phyloP scores from a whole-genome alignment of 2,888 invertebrate species.

The Carabus problematicus region DNA sequence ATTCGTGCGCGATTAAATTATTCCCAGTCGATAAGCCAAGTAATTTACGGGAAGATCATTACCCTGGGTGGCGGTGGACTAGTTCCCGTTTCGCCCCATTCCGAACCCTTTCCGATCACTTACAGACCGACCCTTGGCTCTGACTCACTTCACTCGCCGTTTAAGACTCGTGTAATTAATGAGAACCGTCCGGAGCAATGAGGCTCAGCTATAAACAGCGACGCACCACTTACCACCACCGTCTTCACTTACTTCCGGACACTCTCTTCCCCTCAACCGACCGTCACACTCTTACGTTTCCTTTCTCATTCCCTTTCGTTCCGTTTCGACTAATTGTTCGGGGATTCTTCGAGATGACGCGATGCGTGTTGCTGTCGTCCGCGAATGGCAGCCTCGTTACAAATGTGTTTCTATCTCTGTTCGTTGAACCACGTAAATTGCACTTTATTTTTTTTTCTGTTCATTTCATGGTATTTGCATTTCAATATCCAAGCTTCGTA shows the following conservation, averaged over 20 bases:
- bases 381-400: conserved; percentile 15
- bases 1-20: conserved; percentile 53
- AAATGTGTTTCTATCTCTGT: conserved; percentile 43
- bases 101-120: conserved; percentile 36
- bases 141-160: conserved; percentile 38
- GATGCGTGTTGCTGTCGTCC: neutral
- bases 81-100: neutral
- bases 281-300: neutral
- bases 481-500: conserved; percentile 45
- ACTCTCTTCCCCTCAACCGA: neutral
- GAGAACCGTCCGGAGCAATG: conserved; percentile 28
- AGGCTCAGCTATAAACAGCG: conserved; percentile 31
- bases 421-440: conserved; percentile 45
- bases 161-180: conserved; percentile 36
- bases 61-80: conserved; percentile 43
- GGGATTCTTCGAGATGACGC: conserved; percentile 21
- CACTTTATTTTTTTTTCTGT: conserved; percentile 46
- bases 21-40: conserved; percentile 53
- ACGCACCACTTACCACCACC: too few relatives aligned
- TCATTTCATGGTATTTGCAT: conserved; percentile 47
- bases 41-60: conserved; percentile 54
- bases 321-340: conserved; percentile 26
- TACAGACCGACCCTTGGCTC: conserved; percentile 27
- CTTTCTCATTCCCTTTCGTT: conserved; percentile 3
- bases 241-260: too few relatives aligned